Base-by-base conservation (phyloP, 2,797 vertebrate genomes). In the Danio kyathit region DNA sequence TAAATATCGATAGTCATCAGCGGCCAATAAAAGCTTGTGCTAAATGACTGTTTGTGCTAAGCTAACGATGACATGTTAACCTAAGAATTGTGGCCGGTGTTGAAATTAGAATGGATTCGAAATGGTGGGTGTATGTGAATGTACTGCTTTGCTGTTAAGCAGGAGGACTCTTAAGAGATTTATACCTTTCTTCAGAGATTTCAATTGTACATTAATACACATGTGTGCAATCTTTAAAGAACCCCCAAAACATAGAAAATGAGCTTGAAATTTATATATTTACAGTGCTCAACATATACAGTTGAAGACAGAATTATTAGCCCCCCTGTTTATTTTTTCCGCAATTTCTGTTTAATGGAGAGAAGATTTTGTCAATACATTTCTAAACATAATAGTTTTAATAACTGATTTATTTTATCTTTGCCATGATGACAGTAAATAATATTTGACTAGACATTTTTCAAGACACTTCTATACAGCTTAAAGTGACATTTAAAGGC, bases 1-100 rank as follows among this genome's bases (percentile, higher is more conserved):
- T 91, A 83, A 90, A 90, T 92, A 87, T 89, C 89, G 89, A 90
- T 80, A 75, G 87, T 90, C 87, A 90, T 81, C 84, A 86, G 78
- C 88, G 87, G 87, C 88, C 90, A 91, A 93, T 92, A 90, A 90
- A 79, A 85, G 83, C 84, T 57, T 78, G 80, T 82, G 86, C 87
- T 85, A 76, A 85, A n/a, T 14, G 6, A 79, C 12, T 0, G 9
- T 12, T 61, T 83, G 87, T 72, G 51, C 82, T 83, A 82, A 72
- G 85, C 83, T 84, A 76, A 81, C 56, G 76, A 89, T 88, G 83
- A 82, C 88, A 80, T 83, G 71, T 29, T 74, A 11, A 21, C 17
- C 19, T 8, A 10, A 16, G 51, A 72, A 13, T 73, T 19, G 11
- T 72, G 40, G 51, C 69, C 40, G 72, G 17, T 44, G 54, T 1